Evolutionary conservation across 1,140 invertebrate species (phyloP).

Genomic region (Yoshiicerus persimilis): DNA sequence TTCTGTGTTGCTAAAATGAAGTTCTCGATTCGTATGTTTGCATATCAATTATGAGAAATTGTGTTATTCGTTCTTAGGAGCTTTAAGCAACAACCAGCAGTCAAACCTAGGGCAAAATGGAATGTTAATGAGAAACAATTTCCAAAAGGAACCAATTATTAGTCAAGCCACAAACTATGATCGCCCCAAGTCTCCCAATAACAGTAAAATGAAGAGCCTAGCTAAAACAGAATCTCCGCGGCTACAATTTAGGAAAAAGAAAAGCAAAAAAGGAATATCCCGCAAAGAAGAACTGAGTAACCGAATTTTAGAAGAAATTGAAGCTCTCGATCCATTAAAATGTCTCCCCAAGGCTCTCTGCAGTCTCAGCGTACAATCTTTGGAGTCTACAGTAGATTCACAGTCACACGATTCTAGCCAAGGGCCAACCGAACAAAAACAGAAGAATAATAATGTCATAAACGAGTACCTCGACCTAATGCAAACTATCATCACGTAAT

Average conservation of each 20-base stretch:
- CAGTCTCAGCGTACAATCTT: neutral
- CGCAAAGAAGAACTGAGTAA: constrained; percentile 1
- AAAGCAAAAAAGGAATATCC: neutral
- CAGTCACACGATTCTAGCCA: neutral
- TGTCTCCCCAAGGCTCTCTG: constrained; percentile 4
- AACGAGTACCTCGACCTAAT: constrained; percentile 23
- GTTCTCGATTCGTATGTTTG: too few relatives aligned
- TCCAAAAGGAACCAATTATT: neutral
- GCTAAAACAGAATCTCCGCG: neutral
- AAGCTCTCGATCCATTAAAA: neutral
- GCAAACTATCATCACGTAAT: constrained; percentile 28
- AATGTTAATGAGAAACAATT: neutral
- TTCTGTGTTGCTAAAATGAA: too few relatives aligned
- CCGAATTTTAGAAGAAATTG: neutral
- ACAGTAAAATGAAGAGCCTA: neutral
- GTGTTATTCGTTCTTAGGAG: neutral
- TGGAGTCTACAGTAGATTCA: neutral
- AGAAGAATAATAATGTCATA: constrained; percentile 29
- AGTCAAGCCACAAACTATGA: neutral
- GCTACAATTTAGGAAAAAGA: neutral
- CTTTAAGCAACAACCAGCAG: neutral
- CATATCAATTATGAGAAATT: too few relatives aligned
- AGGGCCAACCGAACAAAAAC: neutral
- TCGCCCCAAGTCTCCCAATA: neutral
- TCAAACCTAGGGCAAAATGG: neutral